Evolutionary conservation across 2,797 vertebrate species (phyloP), one percentile per base, ranked within the genome.

Genomic region (Galago senegalensis): DNA sequence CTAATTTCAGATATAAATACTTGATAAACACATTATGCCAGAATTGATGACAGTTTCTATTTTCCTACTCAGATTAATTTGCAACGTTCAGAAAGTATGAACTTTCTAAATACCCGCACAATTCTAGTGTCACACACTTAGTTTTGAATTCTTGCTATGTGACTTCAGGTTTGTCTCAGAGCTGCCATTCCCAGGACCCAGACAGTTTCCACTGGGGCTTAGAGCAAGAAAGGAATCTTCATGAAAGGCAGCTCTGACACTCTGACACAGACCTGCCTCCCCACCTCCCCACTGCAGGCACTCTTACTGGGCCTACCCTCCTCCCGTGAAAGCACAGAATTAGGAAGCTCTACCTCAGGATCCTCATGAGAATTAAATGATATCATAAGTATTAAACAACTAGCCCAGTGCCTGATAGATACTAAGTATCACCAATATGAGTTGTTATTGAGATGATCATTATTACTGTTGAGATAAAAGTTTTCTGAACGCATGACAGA

Each of bases 31-130:
- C n/a, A 12, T 83, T 89, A 63, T 58, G 56, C 27, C 56, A 85
- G 25, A 94, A 80, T 79, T 72, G 20, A 76, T n/a, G 75, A 23
- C 17, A 93, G 46, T 86, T 79, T 49, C 4, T 56, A 53, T 91
- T 87, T 93, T 86, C 79, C 92, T 83, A 46, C 34, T 86, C 63
- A 81, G 25, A 87, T 93, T 63, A 89, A 56, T 93, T 87, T 93
- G 3, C 37, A 85, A 46, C 77, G 65, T 80, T 92, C 37, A 70
- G 37, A 53, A 95, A 72, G 23, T 12, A 14, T 88, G 40, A 60
- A 37, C 37, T 73, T 80, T 96, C 53, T 18, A 91, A 93, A 89
- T 87, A 61, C 3, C 27, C 34, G 4, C n/a, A n/a, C 23, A 25
- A 82, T 60, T 77, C 34, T 75, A 25, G 6, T 87, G 17, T 85